phyloP scores from a whole-genome alignment of 2,113 vertebrate genomes.

The Notarius quadriscutis region DNA sequence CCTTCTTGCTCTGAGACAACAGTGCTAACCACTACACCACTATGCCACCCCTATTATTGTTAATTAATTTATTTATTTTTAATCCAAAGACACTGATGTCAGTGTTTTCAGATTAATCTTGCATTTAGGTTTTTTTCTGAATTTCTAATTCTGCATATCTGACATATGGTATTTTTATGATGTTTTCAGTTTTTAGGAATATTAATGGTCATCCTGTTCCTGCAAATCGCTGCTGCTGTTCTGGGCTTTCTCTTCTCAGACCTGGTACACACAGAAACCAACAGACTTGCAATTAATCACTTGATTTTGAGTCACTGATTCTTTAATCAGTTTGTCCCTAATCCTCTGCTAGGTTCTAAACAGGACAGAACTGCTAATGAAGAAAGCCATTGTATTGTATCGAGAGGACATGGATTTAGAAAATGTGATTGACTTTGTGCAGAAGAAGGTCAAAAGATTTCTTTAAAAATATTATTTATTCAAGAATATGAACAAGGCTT shows the following conservation, averaged over 20 bases:
- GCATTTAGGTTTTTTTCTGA: not conserved
- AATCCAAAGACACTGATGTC: not conserved
- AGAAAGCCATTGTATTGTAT: constrained; percentile 68
- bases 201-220: constrained; percentile 66
- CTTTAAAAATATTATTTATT: not conserved
- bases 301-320: not conserved
- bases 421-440: constrained; percentile 80
- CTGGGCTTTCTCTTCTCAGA: constrained; percentile 75
- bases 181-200: constrained; percentile 73
- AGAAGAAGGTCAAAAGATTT: constrained; percentile 76
- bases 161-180: not conserved
- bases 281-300: not conserved
- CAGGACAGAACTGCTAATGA: constrained; percentile 69
- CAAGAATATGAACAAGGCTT: not conserved
- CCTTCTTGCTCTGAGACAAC: too few relatives aligned
- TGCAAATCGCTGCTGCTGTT: constrained; percentile 72
- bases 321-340: not conserved
- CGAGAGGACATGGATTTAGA: constrained; percentile 79
- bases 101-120: not conserved
- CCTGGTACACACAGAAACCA: constrained; percentile 61
- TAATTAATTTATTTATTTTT: not conserved
- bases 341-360: constrained; percentile 62
- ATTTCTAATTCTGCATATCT: not conserved
- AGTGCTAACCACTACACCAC: too few relatives aligned
- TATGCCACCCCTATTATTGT: too few relatives aligned